phyloP scores from a whole-genome alignment of 2,113 vertebrate species.

The Thomomys bottae region DNA sequence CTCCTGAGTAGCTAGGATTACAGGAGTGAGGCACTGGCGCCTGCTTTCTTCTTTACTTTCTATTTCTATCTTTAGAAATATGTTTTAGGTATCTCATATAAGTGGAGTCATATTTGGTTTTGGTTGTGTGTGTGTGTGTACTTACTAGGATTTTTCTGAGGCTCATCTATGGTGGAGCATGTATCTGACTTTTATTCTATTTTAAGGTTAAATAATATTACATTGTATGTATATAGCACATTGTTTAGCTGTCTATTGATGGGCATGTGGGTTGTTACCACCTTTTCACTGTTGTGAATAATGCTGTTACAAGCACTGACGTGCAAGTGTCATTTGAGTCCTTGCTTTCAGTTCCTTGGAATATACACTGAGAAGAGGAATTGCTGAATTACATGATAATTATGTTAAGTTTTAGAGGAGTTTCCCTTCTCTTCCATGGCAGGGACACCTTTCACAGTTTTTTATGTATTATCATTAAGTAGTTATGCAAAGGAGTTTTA shows the following conservation, averaged over 20 bases:
- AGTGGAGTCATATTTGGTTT: background rate
- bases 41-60: no score
- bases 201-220: background rate
- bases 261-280: background rate
- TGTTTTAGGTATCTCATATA: background rate
- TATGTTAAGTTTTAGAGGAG: background rate
- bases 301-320: background rate
- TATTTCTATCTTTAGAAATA: no score
- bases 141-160: background rate
- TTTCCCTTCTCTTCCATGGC: background rate
- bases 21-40: no score
- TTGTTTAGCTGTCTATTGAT: background rate
- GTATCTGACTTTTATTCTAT: background rate
- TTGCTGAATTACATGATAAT: background rate
- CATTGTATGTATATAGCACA: background rate
- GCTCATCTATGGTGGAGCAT: background rate
- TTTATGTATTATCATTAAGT: no score
- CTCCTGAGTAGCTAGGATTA: no score
- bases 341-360: background rate
- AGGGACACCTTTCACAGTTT: background rate
- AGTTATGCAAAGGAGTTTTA: no score
- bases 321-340: background rate
- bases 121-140: background rate
- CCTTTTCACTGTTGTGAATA: background rate
- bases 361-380: background rate